These are phyloP conservation scores for Cerceris ruficornis DNA, from an alignment of 2,888 invertebrate genomes.

Conservation along the genomic window DNA sequence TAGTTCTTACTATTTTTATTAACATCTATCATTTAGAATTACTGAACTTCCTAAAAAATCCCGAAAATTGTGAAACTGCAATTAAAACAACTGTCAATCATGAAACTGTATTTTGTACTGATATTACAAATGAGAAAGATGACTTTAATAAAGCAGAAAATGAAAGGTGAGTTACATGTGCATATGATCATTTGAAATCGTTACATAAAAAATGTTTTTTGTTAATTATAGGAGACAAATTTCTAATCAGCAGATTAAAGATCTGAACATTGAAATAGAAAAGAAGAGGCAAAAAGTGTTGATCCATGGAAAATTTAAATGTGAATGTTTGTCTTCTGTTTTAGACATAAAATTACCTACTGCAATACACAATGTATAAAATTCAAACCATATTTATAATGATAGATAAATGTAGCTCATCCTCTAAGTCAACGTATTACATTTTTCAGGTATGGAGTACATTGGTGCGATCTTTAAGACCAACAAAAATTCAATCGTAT, in stretches of 20 bases:
- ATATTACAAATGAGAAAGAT: background rate
- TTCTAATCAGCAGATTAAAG: background rate
- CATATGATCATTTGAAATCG: background rate
- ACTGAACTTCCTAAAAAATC: conserved; percentile 10
- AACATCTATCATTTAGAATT: conserved; percentile 11
- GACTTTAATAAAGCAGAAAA: background rate
- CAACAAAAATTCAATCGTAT: conserved; percentile 84
- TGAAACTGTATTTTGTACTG: conserved; percentile 16
- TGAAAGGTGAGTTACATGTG: conserved; percentile 22
- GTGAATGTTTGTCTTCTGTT: conserved; percentile 63
- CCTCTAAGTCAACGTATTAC: conserved; percentile 6
- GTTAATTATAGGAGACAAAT: background rate
- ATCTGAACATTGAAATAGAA: background rate
- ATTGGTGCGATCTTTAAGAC: conserved; percentile 32
- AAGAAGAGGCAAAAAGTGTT: conserved; percentile 64
- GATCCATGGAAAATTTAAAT: conserved; percentile 64
- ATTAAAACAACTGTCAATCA: background rate
- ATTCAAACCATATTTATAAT: background rate
- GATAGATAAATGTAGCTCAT: conserved; percentile 1
- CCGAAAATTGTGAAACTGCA: conserved; percentile 11
- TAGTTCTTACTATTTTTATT: background rate
- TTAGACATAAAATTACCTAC: conserved; percentile 70
- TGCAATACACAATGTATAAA: conserved; percentile 64
- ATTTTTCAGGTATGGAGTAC: conserved; percentile 51
- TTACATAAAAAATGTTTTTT: background rate